These are phyloP conservation scores for Scrobipalpa costella DNA, from an alignment of 2,888 invertebrate species.

Conservation along the genomic window DNA sequence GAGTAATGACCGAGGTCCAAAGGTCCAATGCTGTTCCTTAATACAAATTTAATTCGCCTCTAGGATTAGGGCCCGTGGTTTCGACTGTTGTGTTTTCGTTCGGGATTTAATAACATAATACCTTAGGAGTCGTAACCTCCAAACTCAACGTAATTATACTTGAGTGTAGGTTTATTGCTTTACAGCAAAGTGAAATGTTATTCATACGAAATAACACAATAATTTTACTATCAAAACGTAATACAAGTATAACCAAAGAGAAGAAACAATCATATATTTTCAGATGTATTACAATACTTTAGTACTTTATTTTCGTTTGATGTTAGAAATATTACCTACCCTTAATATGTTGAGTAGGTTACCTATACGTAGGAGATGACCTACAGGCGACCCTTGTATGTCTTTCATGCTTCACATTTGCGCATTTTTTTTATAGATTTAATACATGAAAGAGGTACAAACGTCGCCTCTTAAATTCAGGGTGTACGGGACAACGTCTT, in stretches of 20 bases:
- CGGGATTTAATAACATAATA: too few species aligned
- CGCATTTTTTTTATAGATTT: not conserved
- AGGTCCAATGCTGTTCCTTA: slow-evolving; percentile 1
- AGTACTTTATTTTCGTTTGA: not conserved
- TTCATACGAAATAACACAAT: too few species aligned
- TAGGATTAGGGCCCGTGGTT: not conserved
- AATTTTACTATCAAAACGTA: too few species aligned
- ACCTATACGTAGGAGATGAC: not conserved
- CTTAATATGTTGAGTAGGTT: not conserved
- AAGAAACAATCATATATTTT: too few species aligned
- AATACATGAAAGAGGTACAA: not conserved
- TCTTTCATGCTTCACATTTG: not conserved
- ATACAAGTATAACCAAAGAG: too few species aligned
- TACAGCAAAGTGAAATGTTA: too few species aligned
- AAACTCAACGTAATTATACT: too few species aligned
- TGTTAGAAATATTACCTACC: not conserved
- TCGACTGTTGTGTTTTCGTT: not conserved
- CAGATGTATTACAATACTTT: too few species aligned
- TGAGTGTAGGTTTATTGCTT: too few species aligned
- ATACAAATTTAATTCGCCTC: slow-evolving; percentile 3
- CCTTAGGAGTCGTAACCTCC: too few species aligned
- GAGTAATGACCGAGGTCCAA: slow-evolving; percentile 4
- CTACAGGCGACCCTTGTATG: not conserved
- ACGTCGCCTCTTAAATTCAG: too few species aligned
- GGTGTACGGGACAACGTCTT: too few species aligned